Evolutionary conservation across 2,797 vertebrate genomes (phyloP).

Genomic region (Brotula barbata): DNA sequence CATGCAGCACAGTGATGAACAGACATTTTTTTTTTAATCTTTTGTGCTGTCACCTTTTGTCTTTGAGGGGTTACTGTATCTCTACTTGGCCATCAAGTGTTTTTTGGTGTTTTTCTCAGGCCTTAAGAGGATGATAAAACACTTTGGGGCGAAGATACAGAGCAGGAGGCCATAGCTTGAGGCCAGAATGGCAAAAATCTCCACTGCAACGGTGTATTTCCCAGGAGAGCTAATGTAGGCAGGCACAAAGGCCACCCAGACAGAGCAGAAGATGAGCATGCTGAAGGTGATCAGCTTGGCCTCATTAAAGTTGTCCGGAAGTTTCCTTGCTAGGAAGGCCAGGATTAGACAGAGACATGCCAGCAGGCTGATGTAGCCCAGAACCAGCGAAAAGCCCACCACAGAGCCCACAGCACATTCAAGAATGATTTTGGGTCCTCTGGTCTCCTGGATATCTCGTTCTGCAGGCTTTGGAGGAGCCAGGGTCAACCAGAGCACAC

Average conservation of each 20-base stretch:
- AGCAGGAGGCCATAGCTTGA: conserved; percentile 80
- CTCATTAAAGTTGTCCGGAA: conserved; percentile 76
- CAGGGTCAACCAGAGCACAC: conserved; percentile 53
- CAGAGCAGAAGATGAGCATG: conserved; percentile 66
- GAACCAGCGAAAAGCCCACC: conserved; percentile 51
- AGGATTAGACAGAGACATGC: conserved; percentile 78
- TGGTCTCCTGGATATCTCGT: conserved; percentile 40
- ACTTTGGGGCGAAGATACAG: conserved; percentile 79
- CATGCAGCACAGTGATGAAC: background rate
- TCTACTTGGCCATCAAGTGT: conserved; percentile 58
- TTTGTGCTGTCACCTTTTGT: too few species aligned
- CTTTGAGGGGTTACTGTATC: background rate
- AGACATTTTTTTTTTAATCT: background rate
- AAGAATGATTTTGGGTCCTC: conserved; percentile 52
- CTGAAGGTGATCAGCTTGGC: conserved; percentile 69
- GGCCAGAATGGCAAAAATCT: conserved; percentile 83
- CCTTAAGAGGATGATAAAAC: conserved; percentile 74
- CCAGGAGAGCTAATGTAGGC: conserved; percentile 82
- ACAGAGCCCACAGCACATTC: conserved; percentile 60
- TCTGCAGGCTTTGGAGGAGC: conserved; percentile 52
- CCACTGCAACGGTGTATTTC: conserved; percentile 79
- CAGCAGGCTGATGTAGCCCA: conserved; percentile 81
- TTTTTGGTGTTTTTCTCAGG: conserved; percentile 75
- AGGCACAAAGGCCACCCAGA: conserved; percentile 73
- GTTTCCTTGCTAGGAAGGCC: conserved; percentile 80